Base-by-base conservation (phyloP, 2,113 vertebrate species). In the Cyprinus carpio region DNA sequence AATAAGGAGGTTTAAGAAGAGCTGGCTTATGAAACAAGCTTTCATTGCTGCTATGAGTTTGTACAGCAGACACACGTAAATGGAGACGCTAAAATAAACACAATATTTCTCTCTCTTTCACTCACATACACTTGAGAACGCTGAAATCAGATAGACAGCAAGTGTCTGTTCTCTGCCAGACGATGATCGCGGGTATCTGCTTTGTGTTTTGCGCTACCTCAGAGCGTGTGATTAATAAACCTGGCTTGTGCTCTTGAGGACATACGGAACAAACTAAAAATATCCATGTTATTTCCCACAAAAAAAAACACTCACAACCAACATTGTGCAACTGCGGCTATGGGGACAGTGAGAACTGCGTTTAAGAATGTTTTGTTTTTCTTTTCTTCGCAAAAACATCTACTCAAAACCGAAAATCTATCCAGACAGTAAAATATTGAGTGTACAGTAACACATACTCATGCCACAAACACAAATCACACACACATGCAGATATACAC, bases 281-380 rank as follows among this genome's bases (percentile, higher is more conserved):
- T 81, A 81, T 29, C 60, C 34, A 16, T 34, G 9, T 27, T 79
- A 79, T 54, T 77, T 80, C 12, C 13, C 56, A 62, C 34, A 31
- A 64, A 43, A 54, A 54, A 49, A 49, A 46, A 31, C 29, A 34
- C 76, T 34, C 20, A 25, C 11, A 51, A 77, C 29, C 25, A 18
- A 77, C 25, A 65, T 67, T 81, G 60, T 49, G 79, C 40, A 81
- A 81, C 62, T 81, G 8, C 13, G 23, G n/a, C 62, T 81, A 67
- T 25, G 20, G 16, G 56, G 34, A 43, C 51, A 62, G 29, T 13
- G 69, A 43, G 34, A 74, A 40, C 65, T 37, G 29, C 31, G 2
- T 60, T 78, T 34, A 58, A 78, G 76, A 78, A 78, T 16, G 34
- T 43, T 25, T 80, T 80, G 23, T 80, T 80, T 62, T 64, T 67